phyloP scores from a whole-genome alignment of 2,797 vertebrate genomes.

The Trichosurus vulpecula region DNA sequence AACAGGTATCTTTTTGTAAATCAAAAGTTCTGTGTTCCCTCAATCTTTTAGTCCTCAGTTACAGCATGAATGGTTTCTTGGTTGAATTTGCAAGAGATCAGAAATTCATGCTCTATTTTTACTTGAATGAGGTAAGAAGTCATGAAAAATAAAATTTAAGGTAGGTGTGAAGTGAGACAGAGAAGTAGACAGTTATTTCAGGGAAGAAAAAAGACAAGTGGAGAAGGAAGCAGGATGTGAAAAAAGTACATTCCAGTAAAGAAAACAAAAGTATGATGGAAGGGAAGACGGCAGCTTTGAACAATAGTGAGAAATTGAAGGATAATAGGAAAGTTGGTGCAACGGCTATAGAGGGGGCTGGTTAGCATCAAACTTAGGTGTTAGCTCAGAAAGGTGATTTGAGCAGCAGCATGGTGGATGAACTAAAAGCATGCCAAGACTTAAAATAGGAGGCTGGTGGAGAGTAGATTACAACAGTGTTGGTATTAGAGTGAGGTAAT shows the following conservation, averaged over 20 bases:
- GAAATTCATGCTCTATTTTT: neutral
- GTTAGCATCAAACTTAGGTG: neutral
- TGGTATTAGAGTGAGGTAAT: neutral
- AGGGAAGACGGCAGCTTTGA: neutral
- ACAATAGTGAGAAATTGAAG: neutral
- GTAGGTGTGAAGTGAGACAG: neutral
- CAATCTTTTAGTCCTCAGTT: neutral
- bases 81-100: neutral
- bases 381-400: neutral
- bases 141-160: neutral
- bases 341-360: neutral
- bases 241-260: neutral
- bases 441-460: neutral
- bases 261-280: neutral
- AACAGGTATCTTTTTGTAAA: neutral
- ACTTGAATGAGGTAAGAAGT: neutral
- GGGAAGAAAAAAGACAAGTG: neutral
- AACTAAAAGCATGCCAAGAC: neutral
- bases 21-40: neutral
- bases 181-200: neutral
- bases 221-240: neutral
- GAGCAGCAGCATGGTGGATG: neutral
- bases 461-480: neutral
- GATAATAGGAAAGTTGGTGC: neutral
- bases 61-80: neutral